Percentiles rank a stretch among this genome's conserved stretches.
Conservation (phyloP, 2,113 vertebrate species). For the Neopipo cinnamomea region DNA sequence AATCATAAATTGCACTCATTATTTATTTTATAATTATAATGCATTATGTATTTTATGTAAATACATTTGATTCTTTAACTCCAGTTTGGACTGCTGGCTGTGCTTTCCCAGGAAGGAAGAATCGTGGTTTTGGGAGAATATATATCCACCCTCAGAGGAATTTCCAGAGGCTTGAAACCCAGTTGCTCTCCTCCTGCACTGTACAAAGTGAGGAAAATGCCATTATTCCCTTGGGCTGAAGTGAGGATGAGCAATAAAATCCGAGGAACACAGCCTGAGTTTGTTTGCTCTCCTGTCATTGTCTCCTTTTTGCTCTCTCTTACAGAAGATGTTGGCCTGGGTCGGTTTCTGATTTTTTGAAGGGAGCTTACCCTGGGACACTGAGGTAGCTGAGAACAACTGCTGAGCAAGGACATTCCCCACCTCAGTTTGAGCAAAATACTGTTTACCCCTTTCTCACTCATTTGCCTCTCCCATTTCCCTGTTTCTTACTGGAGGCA, state of each 20-base stretch:
- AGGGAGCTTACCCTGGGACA: not conserved
- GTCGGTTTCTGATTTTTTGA: not conserved
- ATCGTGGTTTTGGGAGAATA: not conserved
- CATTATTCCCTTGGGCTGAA: not conserved
- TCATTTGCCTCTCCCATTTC: conserved; percentile 20
- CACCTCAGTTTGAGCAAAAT: not conserved
- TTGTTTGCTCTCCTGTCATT: not conserved
- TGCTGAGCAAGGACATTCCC: conserved; percentile 26
- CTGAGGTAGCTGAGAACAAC: not conserved
- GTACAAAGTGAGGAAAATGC: not conserved
- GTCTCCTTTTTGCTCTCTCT: not conserved
- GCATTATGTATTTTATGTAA: not conserved
- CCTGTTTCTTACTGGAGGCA: not conserved
- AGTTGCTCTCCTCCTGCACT: not conserved
- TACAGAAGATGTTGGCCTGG: not conserved
- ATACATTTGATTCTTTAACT: not conserved
- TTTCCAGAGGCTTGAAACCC: not conserved
- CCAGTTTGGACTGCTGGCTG: not conserved
- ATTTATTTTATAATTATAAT: not conserved
- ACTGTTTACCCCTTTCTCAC: conserved; percentile 22
- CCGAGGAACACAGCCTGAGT: not conserved
- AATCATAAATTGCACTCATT: not conserved
- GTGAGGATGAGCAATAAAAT: not conserved
- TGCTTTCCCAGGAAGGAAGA: not conserved
- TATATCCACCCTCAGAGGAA: not conserved